Evolutionary conservation across 2,888 invertebrate genomes (phyloP), one percentile per base, ranked within the genome.

Genomic region (Osedax fenrisi): DNA sequence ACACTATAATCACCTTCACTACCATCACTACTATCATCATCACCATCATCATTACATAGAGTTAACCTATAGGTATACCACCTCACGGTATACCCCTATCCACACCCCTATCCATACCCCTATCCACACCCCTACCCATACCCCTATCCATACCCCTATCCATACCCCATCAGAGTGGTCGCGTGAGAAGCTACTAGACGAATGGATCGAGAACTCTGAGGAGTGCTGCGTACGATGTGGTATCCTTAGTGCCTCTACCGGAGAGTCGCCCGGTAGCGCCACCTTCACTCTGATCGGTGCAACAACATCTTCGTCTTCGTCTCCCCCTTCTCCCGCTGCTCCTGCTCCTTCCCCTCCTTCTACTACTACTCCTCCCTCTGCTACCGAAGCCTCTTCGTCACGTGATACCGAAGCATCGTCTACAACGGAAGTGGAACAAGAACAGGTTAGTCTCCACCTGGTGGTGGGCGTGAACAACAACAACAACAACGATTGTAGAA

Each of bases 131-230:
- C 41, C 41, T 41, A 41, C 41, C 41, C 41, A 5, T 41, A 5
- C 41, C 41, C 41, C 17, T 17, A 41, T 10, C 41, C 10, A 10
- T 41, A 41, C 41, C 41, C 17, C 17, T 41, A 41, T 10, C 41
- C 41, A 5, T 17, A 10, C 41, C 41, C 10, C 41, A n/a, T 25
- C 81, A 89, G 89, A 89, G 84, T 89, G 89, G 89, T 89, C 89
- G 2, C 84, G 89, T 78, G 89, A 89, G 80, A 85, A 87, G 56
- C 83, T 89, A 67, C 83, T 89, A 75, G 89, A 89, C 81, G 87
- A 88, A 76, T 89, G 89, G 89, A 89, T 89, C 87, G 86, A 86
- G 76, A 88, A 89, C 81, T 87, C 89, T 0, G 85, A 87, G 1
- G 86, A 86, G 75, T 89, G 89, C 81, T 89, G 89, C 82, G 88